Percentiles rank a stretch among this genome's conserved stretches.
These are phyloP conservation scores for Brachyhypopomus gauderio DNA, from an alignment of 2,113 vertebrate species.

Conservation along the genomic window DNA sequence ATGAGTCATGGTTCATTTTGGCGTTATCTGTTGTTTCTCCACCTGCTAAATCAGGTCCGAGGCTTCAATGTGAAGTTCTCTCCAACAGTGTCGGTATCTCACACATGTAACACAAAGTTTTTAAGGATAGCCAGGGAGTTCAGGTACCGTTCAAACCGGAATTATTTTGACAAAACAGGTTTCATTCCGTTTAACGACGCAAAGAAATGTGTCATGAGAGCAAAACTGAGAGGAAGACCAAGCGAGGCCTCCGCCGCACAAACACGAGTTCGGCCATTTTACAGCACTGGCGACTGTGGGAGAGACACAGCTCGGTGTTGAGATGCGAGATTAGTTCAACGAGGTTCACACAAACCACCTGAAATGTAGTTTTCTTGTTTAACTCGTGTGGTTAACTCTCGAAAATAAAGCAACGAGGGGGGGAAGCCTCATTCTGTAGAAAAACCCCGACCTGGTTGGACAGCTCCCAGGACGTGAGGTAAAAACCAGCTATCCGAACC, in stretches of 20 bases:
- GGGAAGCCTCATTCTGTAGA: background rate
- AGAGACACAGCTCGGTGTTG: background rate
- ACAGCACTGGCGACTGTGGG: conserved; percentile 63
- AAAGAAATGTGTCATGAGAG: no score
- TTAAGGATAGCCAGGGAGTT: no score
- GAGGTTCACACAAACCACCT: background rate
- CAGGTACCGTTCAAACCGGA: no score
- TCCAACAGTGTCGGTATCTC: no score
- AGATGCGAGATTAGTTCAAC: background rate
- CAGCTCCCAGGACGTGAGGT: conserved; percentile 47
- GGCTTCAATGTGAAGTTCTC: background rate
- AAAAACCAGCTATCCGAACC: background rate
- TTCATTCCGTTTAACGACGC: no score
- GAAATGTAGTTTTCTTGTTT: no score
- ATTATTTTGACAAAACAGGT: no score
- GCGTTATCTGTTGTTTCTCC: background rate
- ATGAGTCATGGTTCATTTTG: conserved; percentile 29
- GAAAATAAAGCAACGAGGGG: background rate
- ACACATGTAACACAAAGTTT: no score
- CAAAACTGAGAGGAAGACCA: no score
- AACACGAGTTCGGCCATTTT: conserved; percentile 80
- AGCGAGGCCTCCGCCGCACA: background rate
- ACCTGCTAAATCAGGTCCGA: background rate
- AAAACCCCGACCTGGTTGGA: conserved; percentile 45
- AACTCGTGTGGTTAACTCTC: background rate